Base-by-base conservation (phyloP, 2,797 vertebrate genomes). In the Hoplostethus atlanticus region DNA sequence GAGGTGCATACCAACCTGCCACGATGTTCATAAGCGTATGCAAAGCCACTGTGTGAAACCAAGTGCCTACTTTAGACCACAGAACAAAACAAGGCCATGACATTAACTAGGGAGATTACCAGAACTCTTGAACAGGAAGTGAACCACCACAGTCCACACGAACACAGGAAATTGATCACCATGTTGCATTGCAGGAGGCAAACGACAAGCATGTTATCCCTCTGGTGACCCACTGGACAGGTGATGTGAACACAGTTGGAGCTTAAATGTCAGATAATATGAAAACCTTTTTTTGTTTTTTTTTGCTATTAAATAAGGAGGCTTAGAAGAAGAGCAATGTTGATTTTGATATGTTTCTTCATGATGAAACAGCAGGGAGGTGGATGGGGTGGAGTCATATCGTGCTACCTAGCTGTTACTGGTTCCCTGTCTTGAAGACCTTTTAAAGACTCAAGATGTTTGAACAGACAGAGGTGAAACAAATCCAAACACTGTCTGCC, bases 61-160 rank as follows among this genome's bases (percentile, higher is more conserved):
- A 90, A 91, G 87, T 90, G 90, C 89, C 92, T 91, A 79, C 71
- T 84, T 76, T 70, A 84, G 79, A 91, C 88, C 91, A 83, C 91
- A 91, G 83, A 88, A 76, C 81, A 89, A 87, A 92, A 90, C 87
- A 84, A 90, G 90, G 87, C 86, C 84, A 67, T 91, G 90, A 91
- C 89, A 92, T 92, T 92, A 87, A 89, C 17, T 83, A 48, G 89
- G 87, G 89, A 88, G 90, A 91, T 89, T 89, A 91, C 87, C 87
- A 89, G 87, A 85, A 77, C 78, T 85, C 79, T 73, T 55, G 76
- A 92, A 91, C 90, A 93, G 92, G 92, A 92, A 91, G 87, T 86
- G 80, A 82, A 83, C 84, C 57, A 58, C 87, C 86, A 83, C 89
- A 87, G 89, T 91, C 89, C 91, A 86, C 82, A 77, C 81, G 84